Conservation (phyloP, 2,797 vertebrate species). For the Ciconia nigra region DNA sequence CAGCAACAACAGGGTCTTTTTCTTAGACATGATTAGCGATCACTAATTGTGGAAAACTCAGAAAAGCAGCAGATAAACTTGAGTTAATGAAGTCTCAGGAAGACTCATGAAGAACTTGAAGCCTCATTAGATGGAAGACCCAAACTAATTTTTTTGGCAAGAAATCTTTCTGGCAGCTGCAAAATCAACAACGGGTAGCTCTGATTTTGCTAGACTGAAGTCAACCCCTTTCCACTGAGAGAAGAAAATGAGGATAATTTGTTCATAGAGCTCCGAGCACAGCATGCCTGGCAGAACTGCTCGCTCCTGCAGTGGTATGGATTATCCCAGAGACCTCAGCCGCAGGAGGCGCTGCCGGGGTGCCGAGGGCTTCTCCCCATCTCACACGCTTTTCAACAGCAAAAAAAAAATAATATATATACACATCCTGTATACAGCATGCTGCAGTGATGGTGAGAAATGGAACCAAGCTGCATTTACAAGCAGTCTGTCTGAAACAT, state of each 20-base stretch:
- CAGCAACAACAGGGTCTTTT: neutral
- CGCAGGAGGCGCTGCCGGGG: rapidly evolving
- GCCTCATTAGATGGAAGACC: neutral
- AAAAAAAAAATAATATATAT: neutral
- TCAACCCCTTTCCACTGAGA: neutral
- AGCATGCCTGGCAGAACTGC: neutral
- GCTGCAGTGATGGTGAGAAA: neutral
- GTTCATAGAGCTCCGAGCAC: neutral
- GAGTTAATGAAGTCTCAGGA: neutral
- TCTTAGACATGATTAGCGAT: neutral
- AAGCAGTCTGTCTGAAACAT: neutral
- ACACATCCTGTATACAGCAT: rapidly evolving
- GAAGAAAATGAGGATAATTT: neutral
- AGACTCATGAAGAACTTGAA: neutral
- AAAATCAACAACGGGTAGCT: neutral
- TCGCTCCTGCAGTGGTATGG: rapidly evolving
- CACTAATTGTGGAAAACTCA: neutral
- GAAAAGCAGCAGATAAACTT: neutral
- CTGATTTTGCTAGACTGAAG: neutral
- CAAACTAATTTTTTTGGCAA: neutral
- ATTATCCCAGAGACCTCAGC: neutral
- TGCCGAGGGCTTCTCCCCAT: neutral
- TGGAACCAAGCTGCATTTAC: neutral
- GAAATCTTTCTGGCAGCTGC: neutral
- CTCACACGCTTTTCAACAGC: neutral